Evolutionary conservation across 1,140 invertebrate species (phyloP).

Genomic region (Agrilus planipennis): DNA sequence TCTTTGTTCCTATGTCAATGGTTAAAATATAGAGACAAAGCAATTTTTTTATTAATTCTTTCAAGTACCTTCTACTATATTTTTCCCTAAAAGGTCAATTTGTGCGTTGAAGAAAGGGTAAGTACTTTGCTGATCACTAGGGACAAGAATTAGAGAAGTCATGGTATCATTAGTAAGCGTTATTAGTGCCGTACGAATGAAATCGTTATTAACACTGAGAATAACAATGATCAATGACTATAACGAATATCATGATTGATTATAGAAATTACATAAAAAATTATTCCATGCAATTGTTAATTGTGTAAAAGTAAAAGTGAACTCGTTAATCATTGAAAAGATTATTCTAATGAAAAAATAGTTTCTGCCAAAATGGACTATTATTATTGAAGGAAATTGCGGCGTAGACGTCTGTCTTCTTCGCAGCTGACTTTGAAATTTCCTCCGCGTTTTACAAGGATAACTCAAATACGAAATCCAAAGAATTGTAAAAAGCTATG

Average conservation of each 20-base stretch:
- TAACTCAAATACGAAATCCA: conserved; percentile 36
- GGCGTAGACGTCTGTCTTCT: conserved; percentile 12
- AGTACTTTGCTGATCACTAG: too few species aligned
- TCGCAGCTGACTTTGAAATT: conserved; percentile 39
- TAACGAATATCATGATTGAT: conserved; percentile 32
- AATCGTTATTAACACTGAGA: too few species aligned
- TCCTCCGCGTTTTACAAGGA: conserved; percentile 34
- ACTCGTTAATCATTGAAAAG: too few species aligned
- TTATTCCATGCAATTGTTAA: conserved; percentile 40
- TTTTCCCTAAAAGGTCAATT: too few species aligned
- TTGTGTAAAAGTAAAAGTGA: conserved; percentile 13
- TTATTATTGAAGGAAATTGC: conserved; percentile 9
- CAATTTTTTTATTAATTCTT: too few species aligned
- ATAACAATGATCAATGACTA: conserved; percentile 22
- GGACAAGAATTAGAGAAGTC: not conserved
- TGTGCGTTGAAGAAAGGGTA: too few species aligned
- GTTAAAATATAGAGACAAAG: too few species aligned
- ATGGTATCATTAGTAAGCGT: too few species aligned
- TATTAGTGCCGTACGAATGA: too few species aligned
- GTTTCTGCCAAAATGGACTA: not conserved
- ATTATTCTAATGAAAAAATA: too few species aligned
- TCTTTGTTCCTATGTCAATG: too few species aligned
- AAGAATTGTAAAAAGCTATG: conserved; percentile 31
- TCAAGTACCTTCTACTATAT: too few species aligned
- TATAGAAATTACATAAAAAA: conserved; percentile 33